Conservation (phyloP, 1,140 invertebrate species). For the Trichonephila inaurata region DNA sequence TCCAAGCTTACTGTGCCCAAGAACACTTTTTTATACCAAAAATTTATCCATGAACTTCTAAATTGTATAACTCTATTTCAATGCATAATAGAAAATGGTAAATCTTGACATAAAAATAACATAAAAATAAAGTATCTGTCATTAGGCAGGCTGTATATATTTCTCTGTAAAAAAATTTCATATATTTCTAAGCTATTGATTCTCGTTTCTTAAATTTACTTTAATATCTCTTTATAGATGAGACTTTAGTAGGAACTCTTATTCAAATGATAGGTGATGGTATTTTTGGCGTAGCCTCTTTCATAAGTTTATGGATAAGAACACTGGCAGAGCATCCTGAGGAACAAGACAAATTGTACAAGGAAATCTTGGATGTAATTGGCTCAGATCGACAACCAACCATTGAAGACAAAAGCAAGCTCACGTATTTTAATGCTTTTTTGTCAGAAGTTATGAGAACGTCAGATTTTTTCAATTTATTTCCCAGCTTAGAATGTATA, state of each 20-base stretch:
- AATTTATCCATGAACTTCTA: no score
- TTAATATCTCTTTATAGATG: constrained; percentile 2
- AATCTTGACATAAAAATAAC: no score
- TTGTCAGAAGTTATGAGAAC: constrained; percentile 33
- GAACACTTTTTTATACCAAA: no score
- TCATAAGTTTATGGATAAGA: background rate
- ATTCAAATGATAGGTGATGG: constrained; percentile 58
- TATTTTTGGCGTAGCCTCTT: background rate
- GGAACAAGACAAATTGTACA: constrained; percentile 53
- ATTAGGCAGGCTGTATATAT: no score
- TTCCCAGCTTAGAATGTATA: constrained; percentile 9
- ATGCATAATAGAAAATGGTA: no score
- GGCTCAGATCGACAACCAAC: constrained; percentile 21
- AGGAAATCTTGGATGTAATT: constrained; percentile 12
- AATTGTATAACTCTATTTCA: no score
- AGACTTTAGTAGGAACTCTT: background rate
- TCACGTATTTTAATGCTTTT: constrained; percentile 54
- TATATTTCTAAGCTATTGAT: no score
- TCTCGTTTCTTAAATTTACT: no score
- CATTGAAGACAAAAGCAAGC: constrained; percentile 63
- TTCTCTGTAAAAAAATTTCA: no score
- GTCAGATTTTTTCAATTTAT: constrained; percentile 14
- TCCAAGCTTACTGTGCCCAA: no score
- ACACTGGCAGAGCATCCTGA: constrained; percentile 25
- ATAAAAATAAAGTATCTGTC: no score